phyloP scores from a whole-genome alignment of 2,113 vertebrate species.

The Tamias sibiricus region DNA sequence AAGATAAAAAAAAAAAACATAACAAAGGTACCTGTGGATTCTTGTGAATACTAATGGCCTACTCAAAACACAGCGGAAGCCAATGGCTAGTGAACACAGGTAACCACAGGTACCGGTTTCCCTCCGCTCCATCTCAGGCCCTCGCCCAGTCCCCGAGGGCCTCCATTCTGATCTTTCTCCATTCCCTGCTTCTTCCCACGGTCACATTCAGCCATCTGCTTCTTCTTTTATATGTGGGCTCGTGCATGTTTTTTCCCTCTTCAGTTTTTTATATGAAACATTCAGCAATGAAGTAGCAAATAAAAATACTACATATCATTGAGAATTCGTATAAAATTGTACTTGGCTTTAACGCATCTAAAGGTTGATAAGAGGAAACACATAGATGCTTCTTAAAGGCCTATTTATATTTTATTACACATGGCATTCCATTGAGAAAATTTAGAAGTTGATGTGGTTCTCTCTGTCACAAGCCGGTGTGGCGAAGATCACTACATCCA shows the following conservation, averaged over 20 bases:
- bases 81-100: background rate
- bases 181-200: conserved; percentile 52
- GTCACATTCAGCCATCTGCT: conserved; percentile 72
- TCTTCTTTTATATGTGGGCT: conserved; percentile 64
- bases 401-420: conserved; percentile 75
- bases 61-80: background rate
- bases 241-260: conserved; percentile 61
- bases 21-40: conserved; percentile 73
- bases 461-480: background rate
- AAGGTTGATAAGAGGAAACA: conserved; percentile 75
- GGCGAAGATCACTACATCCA: background rate
- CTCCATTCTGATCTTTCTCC: background rate
- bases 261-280: conserved; percentile 78
- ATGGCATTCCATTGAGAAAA: conserved; percentile 70
- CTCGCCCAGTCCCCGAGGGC: background rate
- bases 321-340: conserved; percentile 68
- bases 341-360: conserved; percentile 62
- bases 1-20: conserved; percentile 55
- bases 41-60: conserved; percentile 54
- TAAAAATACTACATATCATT: conserved; percentile 75
- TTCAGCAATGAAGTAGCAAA: conserved; percentile 75
- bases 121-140: background rate
- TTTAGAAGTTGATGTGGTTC: conserved; percentile 43
- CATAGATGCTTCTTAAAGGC: conserved; percentile 69
- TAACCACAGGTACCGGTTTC: background rate